These are phyloP conservation scores for Kradibia gibbosae DNA, from an alignment of 1,140 invertebrate species.

Conservation along the genomic window DNA sequence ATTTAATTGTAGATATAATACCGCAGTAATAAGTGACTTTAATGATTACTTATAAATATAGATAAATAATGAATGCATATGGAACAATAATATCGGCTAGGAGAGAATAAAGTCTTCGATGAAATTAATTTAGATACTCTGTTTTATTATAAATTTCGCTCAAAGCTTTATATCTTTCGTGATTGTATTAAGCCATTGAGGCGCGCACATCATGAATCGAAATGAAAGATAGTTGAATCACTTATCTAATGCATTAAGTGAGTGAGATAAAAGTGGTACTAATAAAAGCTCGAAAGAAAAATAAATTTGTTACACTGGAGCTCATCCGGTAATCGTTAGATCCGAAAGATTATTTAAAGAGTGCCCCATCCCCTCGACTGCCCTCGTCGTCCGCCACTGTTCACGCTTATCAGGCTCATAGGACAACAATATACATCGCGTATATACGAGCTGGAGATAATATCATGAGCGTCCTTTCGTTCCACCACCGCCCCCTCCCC, in stretches of 20 bases:
- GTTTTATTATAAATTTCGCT: too few relatives aligned
- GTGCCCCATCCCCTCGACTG: background rate
- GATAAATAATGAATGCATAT: too few relatives aligned
- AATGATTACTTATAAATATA: too few relatives aligned
- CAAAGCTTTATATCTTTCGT: background rate
- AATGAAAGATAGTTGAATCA: conserved; percentile 30
- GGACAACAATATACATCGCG: conserved; percentile 9
- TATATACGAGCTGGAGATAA: conserved; percentile 25
- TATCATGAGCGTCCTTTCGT: conserved; percentile 51
- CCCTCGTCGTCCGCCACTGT: background rate
- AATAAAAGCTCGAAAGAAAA: conserved; percentile 38
- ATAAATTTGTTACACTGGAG: conserved; percentile 42
- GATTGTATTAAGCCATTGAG: background rate
- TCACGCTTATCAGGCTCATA: conserved; percentile 38
- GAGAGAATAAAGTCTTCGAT: too few relatives aligned
- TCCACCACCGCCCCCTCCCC: conserved; percentile 32
- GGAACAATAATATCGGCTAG: too few relatives aligned
- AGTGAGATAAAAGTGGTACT: conserved; percentile 32
- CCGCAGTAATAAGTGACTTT: too few relatives aligned
- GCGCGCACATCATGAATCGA: background rate
- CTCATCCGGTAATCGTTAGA: conserved; percentile 41
- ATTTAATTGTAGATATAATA: too few relatives aligned
- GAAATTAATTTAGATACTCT: too few relatives aligned
- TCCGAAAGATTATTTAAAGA: conserved; percentile 49
- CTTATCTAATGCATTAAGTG: conserved; percentile 22